These are phyloP conservation scores for Alloscopus bannaensis DNA, from an alignment of 2,888 invertebrate species.

Conservation along the genomic window DNA sequence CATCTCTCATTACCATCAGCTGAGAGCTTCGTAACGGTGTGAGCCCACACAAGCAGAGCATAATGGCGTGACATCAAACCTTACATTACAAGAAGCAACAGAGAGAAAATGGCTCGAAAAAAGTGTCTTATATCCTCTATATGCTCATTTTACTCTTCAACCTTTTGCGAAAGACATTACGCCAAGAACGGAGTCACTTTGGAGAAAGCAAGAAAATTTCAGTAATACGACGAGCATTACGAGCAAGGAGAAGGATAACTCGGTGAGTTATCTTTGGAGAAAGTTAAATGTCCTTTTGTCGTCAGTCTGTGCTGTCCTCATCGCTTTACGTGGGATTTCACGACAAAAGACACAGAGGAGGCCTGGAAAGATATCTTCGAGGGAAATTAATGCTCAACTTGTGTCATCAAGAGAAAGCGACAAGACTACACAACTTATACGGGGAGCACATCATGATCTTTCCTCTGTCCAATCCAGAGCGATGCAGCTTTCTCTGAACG, in stretches of 20 bases:
- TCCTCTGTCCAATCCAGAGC: not conserved
- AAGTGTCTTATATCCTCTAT: no score
- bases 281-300: slow-evolving; percentile 50
- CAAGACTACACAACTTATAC: not conserved
- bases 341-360: slow-evolving; percentile 16
- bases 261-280: slow-evolving; percentile 41
- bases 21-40: slow-evolving; percentile 5
- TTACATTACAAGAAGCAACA: slow-evolving; percentile 43
- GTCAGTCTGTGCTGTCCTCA: no score
- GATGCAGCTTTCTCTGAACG: slow-evolving; percentile 5
- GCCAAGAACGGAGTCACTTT: slow-evolving; percentile 8
- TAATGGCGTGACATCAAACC: slow-evolving; percentile 63
- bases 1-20: slow-evolving; percentile 67
- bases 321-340: slow-evolving; percentile 36
- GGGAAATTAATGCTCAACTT: slow-evolving; percentile 53
- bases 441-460: not conserved
- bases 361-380: slow-evolving; percentile 21
- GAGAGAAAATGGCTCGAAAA: slow-evolving; percentile 27
- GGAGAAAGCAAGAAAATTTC: slow-evolving; percentile 9
- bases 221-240: slow-evolving; percentile 4
- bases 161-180: slow-evolving; percentile 28
- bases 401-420: slow-evolving; percentile 45
- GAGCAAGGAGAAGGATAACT: no score
- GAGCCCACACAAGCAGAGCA: slow-evolving; percentile 43
- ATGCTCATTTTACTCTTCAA: slow-evolving; percentile 12